phyloP scores from a whole-genome alignment of 1,140 invertebrate species.

The Lepeophtheirus salmonis region DNA sequence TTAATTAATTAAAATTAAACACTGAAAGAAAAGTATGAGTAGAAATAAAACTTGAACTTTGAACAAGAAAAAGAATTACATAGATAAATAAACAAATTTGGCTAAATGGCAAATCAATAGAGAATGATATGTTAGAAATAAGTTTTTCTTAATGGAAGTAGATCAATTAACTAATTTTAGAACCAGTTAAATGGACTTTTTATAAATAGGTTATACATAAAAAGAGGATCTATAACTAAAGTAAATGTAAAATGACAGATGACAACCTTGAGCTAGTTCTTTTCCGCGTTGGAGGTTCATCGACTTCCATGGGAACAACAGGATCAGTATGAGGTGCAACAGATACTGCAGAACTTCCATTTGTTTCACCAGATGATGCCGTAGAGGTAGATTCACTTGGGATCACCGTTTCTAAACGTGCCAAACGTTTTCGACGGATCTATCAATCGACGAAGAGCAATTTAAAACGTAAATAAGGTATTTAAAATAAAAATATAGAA shows the following conservation, averaged over 20 bases:
- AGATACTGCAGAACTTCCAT: not conserved
- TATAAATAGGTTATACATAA: too few relatives aligned
- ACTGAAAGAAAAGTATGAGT: too few relatives aligned
- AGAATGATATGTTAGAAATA: too few relatives aligned
- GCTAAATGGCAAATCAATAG: too few relatives aligned
- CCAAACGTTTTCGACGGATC: slow-evolving; percentile 10
- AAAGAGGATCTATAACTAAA: not conserved
- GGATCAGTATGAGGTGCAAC: not conserved
- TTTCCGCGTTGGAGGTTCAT: not conserved
- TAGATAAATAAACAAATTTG: too few relatives aligned
- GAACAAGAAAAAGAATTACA: too few relatives aligned
- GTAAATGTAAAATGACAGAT: not conserved
- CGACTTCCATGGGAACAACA: not conserved
- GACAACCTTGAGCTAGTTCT: not conserved
- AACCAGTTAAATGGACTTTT: too few relatives aligned
- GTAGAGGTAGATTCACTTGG: not conserved
- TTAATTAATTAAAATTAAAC: too few relatives aligned
- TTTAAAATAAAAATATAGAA: not conserved
- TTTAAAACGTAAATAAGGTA: not conserved
- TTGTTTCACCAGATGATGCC: not conserved
- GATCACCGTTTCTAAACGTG: not conserved
- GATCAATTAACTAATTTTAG: too few relatives aligned
- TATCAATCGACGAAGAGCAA: not conserved
- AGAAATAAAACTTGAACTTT: too few relatives aligned
- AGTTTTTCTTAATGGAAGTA: too few relatives aligned